A percentile compares a stretch with the other conserved stretches of the same genome.
These are phyloP conservation scores for Bombus confusus DNA, from an alignment of 1,140 invertebrate genomes.

Conservation along the genomic window DNA sequence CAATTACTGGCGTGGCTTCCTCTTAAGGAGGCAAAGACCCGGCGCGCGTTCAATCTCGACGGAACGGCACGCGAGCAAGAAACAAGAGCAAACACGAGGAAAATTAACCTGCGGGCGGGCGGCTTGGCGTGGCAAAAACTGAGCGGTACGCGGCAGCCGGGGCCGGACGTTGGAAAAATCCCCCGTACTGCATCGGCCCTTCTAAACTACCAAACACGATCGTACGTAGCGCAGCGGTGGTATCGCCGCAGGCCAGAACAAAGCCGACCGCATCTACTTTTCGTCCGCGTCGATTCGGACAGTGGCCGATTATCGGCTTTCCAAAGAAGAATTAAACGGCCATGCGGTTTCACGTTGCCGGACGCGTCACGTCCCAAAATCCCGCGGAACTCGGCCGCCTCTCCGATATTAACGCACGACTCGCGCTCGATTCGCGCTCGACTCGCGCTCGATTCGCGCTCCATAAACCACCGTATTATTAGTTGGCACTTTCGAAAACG, in stretches of 20 bases:
- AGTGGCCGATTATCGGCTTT: conserved; percentile 45
- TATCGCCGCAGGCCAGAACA: conserved; percentile 26
- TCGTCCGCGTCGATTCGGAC: conserved; percentile 37
- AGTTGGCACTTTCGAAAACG: neutral
- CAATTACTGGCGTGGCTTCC: neutral
- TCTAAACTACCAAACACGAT: conserved; percentile 43
- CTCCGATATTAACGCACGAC: neutral
- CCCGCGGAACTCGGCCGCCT: neutral
- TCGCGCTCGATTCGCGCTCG: conserved; percentile 9
- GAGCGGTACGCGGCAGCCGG: neutral
- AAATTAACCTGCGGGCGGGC: neutral
- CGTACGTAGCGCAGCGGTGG: neutral
- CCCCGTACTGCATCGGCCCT: neutral
- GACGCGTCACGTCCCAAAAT: neutral
- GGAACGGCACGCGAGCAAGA: neutral
- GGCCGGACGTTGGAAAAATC: conserved; percentile 44
- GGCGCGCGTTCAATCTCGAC: neutral
- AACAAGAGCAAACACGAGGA: neutral
- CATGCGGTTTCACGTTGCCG: neutral
- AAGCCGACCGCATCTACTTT: conserved; percentile 43
- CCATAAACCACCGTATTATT: neutral
- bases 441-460: conserved; percentile 6
- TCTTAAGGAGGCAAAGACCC: neutral
- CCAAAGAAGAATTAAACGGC: conserved; percentile 30
- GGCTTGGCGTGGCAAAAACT: conserved; percentile 5